Percentiles rank a stretch among this genome's conserved stretches.
phyloP scores from a whole-genome alignment of 2,113 vertebrate species.

The Motacilla tschutschensis region DNA sequence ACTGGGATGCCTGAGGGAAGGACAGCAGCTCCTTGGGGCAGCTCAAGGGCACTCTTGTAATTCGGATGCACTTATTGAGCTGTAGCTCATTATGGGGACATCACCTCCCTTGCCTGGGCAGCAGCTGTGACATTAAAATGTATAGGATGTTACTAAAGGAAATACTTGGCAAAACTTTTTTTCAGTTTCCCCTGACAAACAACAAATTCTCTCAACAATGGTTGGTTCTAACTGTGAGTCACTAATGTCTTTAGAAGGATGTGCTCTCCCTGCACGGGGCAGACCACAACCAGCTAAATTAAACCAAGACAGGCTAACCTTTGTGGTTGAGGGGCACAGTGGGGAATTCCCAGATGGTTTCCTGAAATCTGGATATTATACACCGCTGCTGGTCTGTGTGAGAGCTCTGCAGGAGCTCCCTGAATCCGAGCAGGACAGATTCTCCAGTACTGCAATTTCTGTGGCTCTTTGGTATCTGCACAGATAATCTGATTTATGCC shows the following conservation, averaged over 20 bases:
- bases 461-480: not conserved
- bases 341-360: slow-evolving; percentile 2
- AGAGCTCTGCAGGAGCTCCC: not conserved
- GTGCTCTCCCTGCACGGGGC: not conserved
- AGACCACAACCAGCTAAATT: slow-evolving; percentile 23
- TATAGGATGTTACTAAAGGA: slow-evolving; percentile 32
- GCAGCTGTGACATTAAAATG: not conserved
- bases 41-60: not conserved
- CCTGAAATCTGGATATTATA: not conserved
- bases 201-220: not conserved
- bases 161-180: not conserved
- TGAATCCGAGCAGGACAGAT: not conserved
- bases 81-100: not conserved
- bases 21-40: not conserved
- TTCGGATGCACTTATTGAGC: not conserved
- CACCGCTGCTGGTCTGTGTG: accelerated
- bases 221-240: slow-evolving; percentile 1
- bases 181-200: not conserved
- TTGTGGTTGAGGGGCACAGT: slow-evolving; percentile 7
- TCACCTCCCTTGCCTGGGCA: not conserved
- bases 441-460: not conserved
- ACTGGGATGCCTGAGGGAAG: not conserved
- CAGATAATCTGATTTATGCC: not conserved
- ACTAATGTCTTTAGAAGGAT: not conserved
- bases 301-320: not conserved